Evolutionary conservation across 2,113 vertebrate genomes (phyloP), one percentile per base, ranked within the genome.

Genomic region (Saguinus imperator): DNA sequence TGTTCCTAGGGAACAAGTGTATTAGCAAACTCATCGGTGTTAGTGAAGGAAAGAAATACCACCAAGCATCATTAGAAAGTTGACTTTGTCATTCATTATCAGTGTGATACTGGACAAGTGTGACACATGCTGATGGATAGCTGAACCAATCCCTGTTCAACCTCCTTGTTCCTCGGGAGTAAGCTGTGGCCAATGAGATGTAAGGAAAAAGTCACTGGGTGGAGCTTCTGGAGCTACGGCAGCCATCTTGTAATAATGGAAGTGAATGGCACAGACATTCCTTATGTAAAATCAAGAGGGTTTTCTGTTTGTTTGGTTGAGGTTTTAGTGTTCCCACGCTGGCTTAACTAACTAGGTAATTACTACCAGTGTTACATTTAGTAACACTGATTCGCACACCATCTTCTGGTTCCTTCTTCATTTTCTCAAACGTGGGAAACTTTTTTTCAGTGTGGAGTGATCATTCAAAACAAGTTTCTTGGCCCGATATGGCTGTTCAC

Each of bases 61-160:
- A 43, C 18, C 70, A 23, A 32, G 37, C 3, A 6, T 45, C 17
- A 21, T 52, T 43, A 52, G 61, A 76, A 23, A 89, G 45, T 32
- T 37, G 66, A 57, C 23, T 8, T 20, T 29, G 8, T 68, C 58
- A 73, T 48, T 82, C 25, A 0, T 45, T 68, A 40, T 32, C 37
- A 2, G 3, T 11, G 25, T 52, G 52, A 77, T 23, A 8, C 32
- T 17, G 11, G 23, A 68, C 7, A 58, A 29, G 2, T 55, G 13
- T 27, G 25, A 1, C n/a, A 40, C 7, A 25, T 2, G 1, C 0
- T 35, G 27, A 68, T 6, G 9, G 25, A 58, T 9, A 27, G 6
- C 6, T 55, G 50, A 13, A 7, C 11, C 18, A 25, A 35, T 5
- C 6, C n/a, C 43, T 35, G 17, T 43, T n/a, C 48, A 64, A 61